phyloP scores from a whole-genome alignment of 64 coral and sea anemone genomes.

The Dendronephthya gigantea region DNA sequence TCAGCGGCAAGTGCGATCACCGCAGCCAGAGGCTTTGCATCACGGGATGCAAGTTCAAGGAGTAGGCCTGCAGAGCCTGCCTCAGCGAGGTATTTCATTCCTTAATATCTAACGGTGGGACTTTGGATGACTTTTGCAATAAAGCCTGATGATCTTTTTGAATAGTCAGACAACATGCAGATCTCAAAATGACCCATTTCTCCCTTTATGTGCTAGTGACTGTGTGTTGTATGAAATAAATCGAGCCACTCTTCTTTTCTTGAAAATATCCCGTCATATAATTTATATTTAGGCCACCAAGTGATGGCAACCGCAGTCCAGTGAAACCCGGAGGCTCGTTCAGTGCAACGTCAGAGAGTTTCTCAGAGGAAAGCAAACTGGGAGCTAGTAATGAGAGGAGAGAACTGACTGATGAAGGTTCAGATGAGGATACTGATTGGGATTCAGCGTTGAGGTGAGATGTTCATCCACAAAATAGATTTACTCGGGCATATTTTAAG shows the following conservation, averaged over 20 bases:
- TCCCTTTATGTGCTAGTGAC: no score
- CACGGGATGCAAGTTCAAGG: neutral
- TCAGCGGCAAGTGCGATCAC: conserved; percentile 5
- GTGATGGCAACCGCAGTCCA: neutral
- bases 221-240: no score
- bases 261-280: neutral
- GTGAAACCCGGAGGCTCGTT: neutral
- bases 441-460: neutral
- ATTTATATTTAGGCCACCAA: neutral
- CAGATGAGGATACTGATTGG: conserved; percentile 19
- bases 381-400: neutral
- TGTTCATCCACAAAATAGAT: neutral
- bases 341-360: neutral
- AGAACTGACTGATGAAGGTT: conserved; percentile 10
- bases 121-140: no score
- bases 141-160: no score
- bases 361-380: neutral
- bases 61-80: neutral
- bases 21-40: neutral
- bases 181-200: no score
- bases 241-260: neutral
- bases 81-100: neutral
- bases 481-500: neutral
- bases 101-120: no score
- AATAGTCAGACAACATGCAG: no score